Evolutionary conservation across 1,140 invertebrate species (phyloP), one percentile per base, ranked within the genome.

Genomic region (Augochlora pura): DNA sequence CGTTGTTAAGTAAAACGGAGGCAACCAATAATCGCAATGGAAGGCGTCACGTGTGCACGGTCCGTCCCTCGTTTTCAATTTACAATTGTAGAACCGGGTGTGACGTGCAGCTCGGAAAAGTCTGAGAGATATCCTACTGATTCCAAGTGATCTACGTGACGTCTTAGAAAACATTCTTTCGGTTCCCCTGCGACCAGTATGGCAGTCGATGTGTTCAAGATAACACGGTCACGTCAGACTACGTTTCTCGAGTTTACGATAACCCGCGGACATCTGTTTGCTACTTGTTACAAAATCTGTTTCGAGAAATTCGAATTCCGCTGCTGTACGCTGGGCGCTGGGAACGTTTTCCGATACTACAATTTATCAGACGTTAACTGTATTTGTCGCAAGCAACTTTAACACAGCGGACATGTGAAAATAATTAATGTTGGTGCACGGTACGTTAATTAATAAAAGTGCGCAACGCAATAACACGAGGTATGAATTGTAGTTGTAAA

Each of bases 211-310:
- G 75, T 70, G 66, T 70, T 70, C 57, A 57, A 77, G 57, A 77
- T 77, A 77, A 70, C 66, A 70, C 75, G 75, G 66, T 77, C 75
- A 70, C 66, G 75, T 77, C 75, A 77, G 42, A 39, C 18, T 52
- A 69, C 67, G 75, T 70, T 62, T 21, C 66, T 49, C 27, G 25
- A 23, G 66, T 70, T 77, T 77, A 77, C 75, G 75, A 70, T 70
- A 70, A 77, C 57, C 16, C 25, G 21, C 23, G n/a, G 66, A 62
- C 39, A 62, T 62, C 42, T 63, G 67, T 77, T 77, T 16, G 25
- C 66, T 39, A 38, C 60, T 70, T 77, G 42, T 39, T 52, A 70
- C 66, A 27, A 25, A 62, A 27, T 46, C 39, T 23, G 23, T 39
- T 49, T 18, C 39, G 25, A 62, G 57, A 16, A 62, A 39, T 62